Evolutionary conservation across 2,888 invertebrate genomes (phyloP).

Genomic region (Andrena camellia): DNA sequence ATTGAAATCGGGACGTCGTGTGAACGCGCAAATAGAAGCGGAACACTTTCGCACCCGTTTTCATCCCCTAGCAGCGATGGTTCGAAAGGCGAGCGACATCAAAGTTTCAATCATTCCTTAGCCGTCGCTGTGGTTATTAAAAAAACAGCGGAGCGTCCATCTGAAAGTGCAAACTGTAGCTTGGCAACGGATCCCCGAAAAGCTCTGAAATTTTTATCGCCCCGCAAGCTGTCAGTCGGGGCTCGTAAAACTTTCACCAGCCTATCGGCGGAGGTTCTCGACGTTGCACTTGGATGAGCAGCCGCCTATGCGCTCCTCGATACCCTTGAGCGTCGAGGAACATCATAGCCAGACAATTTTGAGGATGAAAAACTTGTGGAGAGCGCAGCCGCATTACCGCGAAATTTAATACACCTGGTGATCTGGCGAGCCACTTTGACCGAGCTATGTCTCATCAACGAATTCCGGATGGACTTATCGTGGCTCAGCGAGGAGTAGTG

Average conservation of each 20-base stretch:
- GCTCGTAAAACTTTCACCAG: constrained; percentile 7
- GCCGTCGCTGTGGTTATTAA: too few relatives aligned
- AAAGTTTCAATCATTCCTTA: too few relatives aligned
- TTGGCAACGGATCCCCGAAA: neutral
- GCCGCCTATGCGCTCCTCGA: neutral
- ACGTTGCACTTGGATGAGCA: neutral
- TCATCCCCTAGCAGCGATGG: too few relatives aligned
- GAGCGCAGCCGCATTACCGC: neutral
- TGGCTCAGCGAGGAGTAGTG: neutral
- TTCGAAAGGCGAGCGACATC: too few relatives aligned
- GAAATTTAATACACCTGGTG: constrained; percentile 49
- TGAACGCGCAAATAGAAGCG: neutral
- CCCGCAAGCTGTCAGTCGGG: neutral
- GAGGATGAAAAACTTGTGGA: neutral
- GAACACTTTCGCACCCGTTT: too few relatives aligned
- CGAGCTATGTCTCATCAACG: constrained; percentile 42
- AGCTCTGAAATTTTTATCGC: constrained; percentile 8
- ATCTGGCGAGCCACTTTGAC: neutral
- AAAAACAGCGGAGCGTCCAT: neutral
- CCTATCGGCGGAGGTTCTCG: neutral
- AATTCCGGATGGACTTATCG: constrained; percentile 47
- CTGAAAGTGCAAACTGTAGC: neutral
- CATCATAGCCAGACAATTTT: neutral
- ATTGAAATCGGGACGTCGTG: neutral
- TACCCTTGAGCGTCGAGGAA: neutral